Evolutionary conservation across 2,888 invertebrate genomes (phyloP), one percentile per base, ranked within the genome.

Genomic region (Agonopterix arenella): DNA sequence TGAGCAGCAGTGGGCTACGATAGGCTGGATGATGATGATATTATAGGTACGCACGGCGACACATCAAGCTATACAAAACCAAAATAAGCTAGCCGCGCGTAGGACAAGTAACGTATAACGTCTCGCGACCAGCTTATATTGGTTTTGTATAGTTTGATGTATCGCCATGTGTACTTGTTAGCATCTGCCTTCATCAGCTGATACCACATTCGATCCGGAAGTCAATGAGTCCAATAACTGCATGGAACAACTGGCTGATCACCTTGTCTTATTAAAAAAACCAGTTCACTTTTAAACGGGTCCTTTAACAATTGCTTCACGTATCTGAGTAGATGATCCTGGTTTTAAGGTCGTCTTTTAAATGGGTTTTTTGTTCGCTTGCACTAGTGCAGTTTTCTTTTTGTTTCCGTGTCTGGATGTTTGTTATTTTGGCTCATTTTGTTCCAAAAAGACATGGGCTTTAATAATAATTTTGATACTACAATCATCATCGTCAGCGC

Each of bases 201-300:
- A 55, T 46, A 50, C 47, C 49, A 46, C 57, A 51, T 56, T 53
- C 62, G 13, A 8, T 68, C 68, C 73, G 79, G 80, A 78, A 76
- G 62, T 61, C 49, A 53, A 60, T 55, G 46, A 53, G 57, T 52
- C 58, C 57, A 64, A 62, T 64, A 61, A 40, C n/a, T n/a, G n/a
- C 40, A 40, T 28, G 28, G 7, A 28, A 28, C 28, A 28, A 28
- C 28, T 58, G 58, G 68, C 57, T 52, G 74, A 72, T 76, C 70
- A 76, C 79, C 80, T 80, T 77, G 76, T 67, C 59, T 60, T 54
- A 62, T 58, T 73, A 77, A 79, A 59, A 70, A 74, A 77, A 79
- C 73, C 69, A 72, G 75, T 75, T 56, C 58, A 69, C 59, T 68
- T 68, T 59, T 64, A n/a, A 42, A 42, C 11, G 8, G 42, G 11